phyloP scores from a whole-genome alignment of 2,113 vertebrate genomes.

The Urocynchramus pylzowi region DNA sequence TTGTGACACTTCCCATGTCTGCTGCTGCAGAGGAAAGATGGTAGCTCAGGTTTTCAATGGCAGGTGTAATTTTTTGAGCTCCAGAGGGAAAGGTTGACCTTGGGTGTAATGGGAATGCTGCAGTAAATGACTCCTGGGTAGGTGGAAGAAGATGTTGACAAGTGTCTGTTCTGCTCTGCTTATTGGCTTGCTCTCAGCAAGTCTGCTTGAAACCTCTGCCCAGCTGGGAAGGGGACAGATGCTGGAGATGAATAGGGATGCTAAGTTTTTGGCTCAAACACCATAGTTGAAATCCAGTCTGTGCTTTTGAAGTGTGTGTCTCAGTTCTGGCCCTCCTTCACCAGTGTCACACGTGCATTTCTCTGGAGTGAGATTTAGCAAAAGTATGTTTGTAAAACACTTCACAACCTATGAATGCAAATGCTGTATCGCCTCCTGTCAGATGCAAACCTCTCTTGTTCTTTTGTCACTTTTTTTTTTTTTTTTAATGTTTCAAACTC shows the following conservation, averaged over 20 bases:
- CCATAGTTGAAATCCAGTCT: neutral
- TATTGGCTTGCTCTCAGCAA: neutral
- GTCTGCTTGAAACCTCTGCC: neutral
- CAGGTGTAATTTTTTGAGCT: neutral
- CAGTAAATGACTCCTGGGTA: neutral
- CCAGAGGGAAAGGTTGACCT: neutral
- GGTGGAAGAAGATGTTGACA: neutral
- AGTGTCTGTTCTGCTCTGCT: neutral
- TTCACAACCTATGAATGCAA: neutral
- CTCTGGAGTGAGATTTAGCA: neutral
- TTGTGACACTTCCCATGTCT: fast-evolving
- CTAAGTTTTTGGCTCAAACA: neutral
- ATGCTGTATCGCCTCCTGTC: neutral
- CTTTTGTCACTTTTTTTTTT: fast-evolving
- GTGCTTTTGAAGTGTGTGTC: neutral
- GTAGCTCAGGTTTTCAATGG: neutral
- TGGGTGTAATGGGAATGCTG: neutral
- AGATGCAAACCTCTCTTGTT: neutral
- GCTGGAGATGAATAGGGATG: neutral
- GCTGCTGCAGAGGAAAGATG: neutral
- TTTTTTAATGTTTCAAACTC: neutral
- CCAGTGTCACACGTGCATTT: neutral
- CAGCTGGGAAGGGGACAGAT: neutral
- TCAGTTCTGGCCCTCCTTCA: neutral
- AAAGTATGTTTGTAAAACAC: neutral